Conservation (phyloP, 1,140 invertebrate genomes). For the Thaumatotibia leucotreta region DNA sequence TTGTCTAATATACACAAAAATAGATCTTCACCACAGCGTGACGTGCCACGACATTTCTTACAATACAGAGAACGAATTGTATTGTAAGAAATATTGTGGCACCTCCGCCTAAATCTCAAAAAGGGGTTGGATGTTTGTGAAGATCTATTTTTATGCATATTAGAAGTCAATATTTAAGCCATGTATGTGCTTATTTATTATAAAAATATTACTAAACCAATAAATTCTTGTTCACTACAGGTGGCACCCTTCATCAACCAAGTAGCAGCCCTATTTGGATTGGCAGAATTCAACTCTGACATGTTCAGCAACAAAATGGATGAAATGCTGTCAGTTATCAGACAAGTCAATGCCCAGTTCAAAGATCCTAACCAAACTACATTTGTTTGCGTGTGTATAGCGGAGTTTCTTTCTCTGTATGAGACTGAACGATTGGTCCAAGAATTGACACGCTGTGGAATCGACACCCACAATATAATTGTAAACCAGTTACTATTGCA, state of each 20-base stretch:
- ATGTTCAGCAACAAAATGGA: slow-evolving; percentile 95
- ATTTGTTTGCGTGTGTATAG: slow-evolving; percentile 99
- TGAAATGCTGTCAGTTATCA: slow-evolving; percentile 95
- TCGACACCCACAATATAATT: slow-evolving; percentile 98
- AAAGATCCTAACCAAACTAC: slow-evolving; percentile 98
- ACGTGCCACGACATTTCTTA: no score
- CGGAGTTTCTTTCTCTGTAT: slow-evolving; percentile 98
- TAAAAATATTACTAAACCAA: no score
- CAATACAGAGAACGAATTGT: no score
- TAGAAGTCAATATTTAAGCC: no score
- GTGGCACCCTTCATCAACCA: slow-evolving; percentile 81
- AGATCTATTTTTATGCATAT: no score
- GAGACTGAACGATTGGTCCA: slow-evolving; percentile 97
- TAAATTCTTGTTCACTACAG: slow-evolving; percentile 39
- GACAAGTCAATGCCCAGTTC: slow-evolving; percentile 98
- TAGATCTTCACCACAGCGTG: no score
- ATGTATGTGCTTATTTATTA: no score
- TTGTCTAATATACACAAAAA: no score
- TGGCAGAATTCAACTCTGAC: slow-evolving; percentile 94
- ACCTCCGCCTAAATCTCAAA: no score
- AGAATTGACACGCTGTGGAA: slow-evolving; percentile 96
- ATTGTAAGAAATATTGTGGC: no score
- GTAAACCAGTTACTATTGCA: slow-evolving; percentile 89
- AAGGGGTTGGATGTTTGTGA: no score
- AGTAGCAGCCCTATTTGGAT: slow-evolving; percentile 90